Evolutionary conservation across 2,113 vertebrate species (phyloP), one percentile per base, ranked within the genome.

Genomic region (Cyanocitta stelleri): DNA sequence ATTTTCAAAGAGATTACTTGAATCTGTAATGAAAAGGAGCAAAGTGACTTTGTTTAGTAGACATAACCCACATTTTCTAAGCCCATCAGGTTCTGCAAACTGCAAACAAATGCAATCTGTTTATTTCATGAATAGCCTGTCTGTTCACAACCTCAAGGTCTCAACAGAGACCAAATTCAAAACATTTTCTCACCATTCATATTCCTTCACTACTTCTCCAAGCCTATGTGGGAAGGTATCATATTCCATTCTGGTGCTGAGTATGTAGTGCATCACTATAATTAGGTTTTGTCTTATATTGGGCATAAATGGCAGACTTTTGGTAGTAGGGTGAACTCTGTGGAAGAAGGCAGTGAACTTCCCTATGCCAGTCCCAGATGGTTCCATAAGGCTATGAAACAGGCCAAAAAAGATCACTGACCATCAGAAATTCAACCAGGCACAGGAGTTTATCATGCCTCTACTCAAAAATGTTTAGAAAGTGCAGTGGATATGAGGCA

Each of bases 1-100:
- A 90, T 95, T 91, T 95, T 91, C 85, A 88, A 59, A 94, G 48
- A 85, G 79, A 71, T 81, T 93, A 56, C 39, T 68, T 48, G 56
- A 63, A 72, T 90, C 48, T 86, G 32, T 90, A 90, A 80, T 44
- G n/a, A 63, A 77, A 93, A 88, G 51, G 52, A 75, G 61, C 7
- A 94, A 94, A 96, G 52, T 63, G 32, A 91, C 82, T 86, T 67
- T 52, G 16, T 85, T 85, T 83, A 63, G 27, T 43, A 87, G 85
- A 87, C 62, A 83, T 72, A 93, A 88, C 24, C 48, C 67, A 77
- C 30, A 46, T 91, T 96, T 96, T 85, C 85, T 83, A 67, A 91
- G 43, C 8, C 51, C 52, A 95, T 93, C 76, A 75, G 21, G 32
- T 35, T 92, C 69, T 86, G 59, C 27, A 85, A 74, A 49, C 21